Base-by-base conservation (phyloP, 1,140 invertebrate genomes). In the Andricus grossulariae region DNA sequence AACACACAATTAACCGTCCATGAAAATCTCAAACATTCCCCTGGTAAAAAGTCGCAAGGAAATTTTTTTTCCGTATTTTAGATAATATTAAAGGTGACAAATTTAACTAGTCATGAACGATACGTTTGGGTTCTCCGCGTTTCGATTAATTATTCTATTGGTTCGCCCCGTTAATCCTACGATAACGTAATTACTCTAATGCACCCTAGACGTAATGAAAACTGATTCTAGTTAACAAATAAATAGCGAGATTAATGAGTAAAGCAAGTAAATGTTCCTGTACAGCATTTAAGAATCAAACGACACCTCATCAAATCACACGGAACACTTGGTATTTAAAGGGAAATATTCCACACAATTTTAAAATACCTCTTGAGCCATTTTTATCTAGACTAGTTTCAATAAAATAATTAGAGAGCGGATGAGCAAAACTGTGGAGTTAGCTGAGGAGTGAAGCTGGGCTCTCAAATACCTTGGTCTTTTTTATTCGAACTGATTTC, bases 221-320 rank as follows among this genome's bases (percentile, higher is more conserved):
- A 83, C 82, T 82, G 85, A 83, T 77, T 90, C 77, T 88, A 85
- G 76, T 80, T 82, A 83, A 82, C 84, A 77, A 84, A 83, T 81
- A 84, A 85, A 32, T 84, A 82, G 84, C 76, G 80, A 81, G 80
- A 86, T 89, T 87, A 85, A 86, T 52, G 83, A 85, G 75, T 82
- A 86, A 89, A 86, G 83, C 78, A 88, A 90, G 88, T 90, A 88
- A 91, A 92, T 91, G 90, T 92, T 92, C 90, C 91, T 92, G 89
- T 90, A 91, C 90, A 91, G 90, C 91, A 91, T 91, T 91, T 91
- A 92, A 91, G 87, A 90, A 92, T 92, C 89, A 91, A 91, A 91
- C 81, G 84, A 88, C 83, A 88, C 84, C 80, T 88, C 86, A 86
- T 88, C 85, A 80, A 87, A 80, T 72, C 73, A 73, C 75, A 83